Evolutionary conservation across 2,888 invertebrate species (phyloP).

Genomic region (Erebia palarica): DNA sequence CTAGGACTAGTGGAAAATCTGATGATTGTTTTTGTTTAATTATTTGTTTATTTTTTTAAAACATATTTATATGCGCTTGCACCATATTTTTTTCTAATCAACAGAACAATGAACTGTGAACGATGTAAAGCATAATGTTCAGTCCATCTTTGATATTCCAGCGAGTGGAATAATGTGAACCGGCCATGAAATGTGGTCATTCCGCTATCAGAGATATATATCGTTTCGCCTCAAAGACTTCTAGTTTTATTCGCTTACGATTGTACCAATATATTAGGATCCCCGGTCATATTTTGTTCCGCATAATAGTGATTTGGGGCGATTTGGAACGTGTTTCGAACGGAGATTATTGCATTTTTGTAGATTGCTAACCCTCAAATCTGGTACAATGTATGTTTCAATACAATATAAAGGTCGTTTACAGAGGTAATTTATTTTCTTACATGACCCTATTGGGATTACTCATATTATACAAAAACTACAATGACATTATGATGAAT

Average conservation of each 20-base stretch:
- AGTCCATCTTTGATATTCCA: neutral
- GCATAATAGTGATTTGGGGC: slow-evolving; percentile 35
- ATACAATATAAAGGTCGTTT: slow-evolving; percentile 9
- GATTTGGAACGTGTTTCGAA: slow-evolving; percentile 23
- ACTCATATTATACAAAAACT: neutral
- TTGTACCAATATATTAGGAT: slow-evolving; percentile 48
- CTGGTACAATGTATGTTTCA: slow-evolving; percentile 4
- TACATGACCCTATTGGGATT: neutral
- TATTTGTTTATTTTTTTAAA: no score
- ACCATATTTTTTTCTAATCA: no score
- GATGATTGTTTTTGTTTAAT: no score
- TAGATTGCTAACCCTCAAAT: slow-evolving; percentile 17
- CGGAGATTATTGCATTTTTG: slow-evolving; percentile 23
- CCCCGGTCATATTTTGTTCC: slow-evolving; percentile 45
- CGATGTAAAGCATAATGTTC: no score
- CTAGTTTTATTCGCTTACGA: slow-evolving; percentile 46
- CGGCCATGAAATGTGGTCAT: slow-evolving; percentile 48
- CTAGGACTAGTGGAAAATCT: no score
- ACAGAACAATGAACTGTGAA: no score
- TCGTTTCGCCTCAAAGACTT: slow-evolving; percentile 44
- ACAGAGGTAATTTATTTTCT: slow-evolving; percentile 4
- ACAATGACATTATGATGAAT: neutral
- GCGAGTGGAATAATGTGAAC: neutral
- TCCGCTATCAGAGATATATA: slow-evolving; percentile 46
- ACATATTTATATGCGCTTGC: no score